phyloP scores from a whole-genome alignment of 1,140 invertebrate genomes.

The Leucophenga varia region DNA sequence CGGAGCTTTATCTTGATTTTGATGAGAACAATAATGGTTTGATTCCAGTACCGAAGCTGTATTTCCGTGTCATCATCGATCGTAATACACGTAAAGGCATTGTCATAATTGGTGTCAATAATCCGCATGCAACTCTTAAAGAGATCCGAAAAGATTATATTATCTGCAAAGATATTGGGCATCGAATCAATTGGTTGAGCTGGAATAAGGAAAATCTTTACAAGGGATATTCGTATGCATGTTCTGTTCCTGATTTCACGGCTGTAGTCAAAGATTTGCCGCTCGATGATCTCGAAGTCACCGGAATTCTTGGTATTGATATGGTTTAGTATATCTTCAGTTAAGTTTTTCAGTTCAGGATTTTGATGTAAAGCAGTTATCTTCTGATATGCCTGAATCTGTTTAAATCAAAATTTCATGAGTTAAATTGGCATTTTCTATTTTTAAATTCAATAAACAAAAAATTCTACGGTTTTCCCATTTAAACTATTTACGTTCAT shows the following conservation, averaged over 20 bases:
- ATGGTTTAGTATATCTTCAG: no score
- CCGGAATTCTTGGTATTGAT: conserved; percentile 36
- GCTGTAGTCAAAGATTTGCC: conserved; percentile 57
- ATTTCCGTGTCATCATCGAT: conserved; percentile 64
- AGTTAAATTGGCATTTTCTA: no score
- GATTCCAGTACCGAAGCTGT: conserved; percentile 62
- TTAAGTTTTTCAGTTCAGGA: no score
- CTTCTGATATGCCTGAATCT: no score
- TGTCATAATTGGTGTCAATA: conserved; percentile 63
- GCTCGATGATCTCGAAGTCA: conserved; percentile 28
- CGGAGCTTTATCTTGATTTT: conserved; percentile 58
- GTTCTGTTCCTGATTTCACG: conserved; percentile 63
- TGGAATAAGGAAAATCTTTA: conserved; percentile 59
- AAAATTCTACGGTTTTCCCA: no score
- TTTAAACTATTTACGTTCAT: no score
- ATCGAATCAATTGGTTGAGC: conserved; percentile 58
- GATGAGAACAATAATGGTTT: conserved; percentile 49
- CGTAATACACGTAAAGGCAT: conserved; percentile 55
- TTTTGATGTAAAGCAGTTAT: no score
- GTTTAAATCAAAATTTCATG: no score
- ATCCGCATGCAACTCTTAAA: conserved; percentile 58
- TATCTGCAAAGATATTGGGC: conserved; percentile 60
- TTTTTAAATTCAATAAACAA: no score
- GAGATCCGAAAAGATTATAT: conserved; percentile 53
- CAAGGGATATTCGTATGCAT: conserved; percentile 67